Conservation (phyloP, 1,140 invertebrate genomes). For the Drosophila persimilis region DNA sequence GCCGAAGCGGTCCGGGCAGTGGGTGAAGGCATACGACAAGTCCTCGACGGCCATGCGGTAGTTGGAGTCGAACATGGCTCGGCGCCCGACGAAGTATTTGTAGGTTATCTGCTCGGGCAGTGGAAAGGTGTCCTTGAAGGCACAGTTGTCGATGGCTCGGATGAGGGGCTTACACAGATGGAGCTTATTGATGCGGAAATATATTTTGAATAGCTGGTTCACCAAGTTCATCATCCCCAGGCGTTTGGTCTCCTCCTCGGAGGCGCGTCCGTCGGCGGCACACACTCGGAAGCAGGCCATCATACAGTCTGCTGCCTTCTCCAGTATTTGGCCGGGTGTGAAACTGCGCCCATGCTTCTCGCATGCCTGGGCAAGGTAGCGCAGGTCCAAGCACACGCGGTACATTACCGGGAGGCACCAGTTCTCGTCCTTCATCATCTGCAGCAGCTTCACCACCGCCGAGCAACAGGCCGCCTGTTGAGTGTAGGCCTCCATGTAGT, state of each 20-base stretch:
- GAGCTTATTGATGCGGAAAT: constrained; percentile 98
- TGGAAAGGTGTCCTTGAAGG: constrained; percentile 94
- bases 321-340: constrained; percentile 90
- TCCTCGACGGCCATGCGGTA: constrained; percentile 96
- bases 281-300: constrained; percentile 98
- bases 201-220: constrained; percentile 99
- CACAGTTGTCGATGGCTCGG: constrained; percentile 95
- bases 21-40: constrained; percentile 95
- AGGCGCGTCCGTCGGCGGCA: constrained; percentile 95
- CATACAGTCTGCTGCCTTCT: constrained; percentile 96
- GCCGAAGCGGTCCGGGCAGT: constrained; percentile 91
- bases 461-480: constrained; percentile 91
- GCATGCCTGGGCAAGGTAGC: constrained; percentile 91
- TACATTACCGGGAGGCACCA: constrained; percentile 97
- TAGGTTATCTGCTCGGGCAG: constrained; percentile 96
- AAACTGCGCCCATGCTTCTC: constrained; percentile 85
- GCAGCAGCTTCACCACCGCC: constrained; percentile 92
- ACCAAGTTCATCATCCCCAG: constrained; percentile 98
- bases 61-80: constrained; percentile 99
- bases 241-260: constrained; percentile 95
- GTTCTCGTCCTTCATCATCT: constrained; percentile 96
- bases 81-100: constrained; percentile 97
- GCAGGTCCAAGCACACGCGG: constrained; percentile 93
- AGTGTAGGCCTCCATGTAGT: constrained; percentile 90
- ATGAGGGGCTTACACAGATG: constrained; percentile 98